A percentile compares a stretch with the other conserved stretches of the same genome.
phyloP scores from a whole-genome alignment of 2,888 invertebrate species.

The Cephus pygmeus region DNA sequence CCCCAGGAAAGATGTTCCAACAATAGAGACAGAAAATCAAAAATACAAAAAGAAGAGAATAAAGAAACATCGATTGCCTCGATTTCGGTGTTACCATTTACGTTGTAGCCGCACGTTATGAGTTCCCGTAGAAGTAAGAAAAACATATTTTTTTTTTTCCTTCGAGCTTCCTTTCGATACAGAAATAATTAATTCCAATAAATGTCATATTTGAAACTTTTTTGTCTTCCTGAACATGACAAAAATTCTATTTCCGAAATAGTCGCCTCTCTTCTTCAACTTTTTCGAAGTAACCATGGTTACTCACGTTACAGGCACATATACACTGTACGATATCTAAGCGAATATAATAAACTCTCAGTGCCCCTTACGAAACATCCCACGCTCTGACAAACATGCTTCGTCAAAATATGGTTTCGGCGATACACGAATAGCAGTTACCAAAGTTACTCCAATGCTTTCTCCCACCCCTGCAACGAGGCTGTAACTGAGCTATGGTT shows the following conservation, averaged over 20 bases:
- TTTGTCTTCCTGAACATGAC: not conserved
- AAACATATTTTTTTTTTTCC: too few relatives aligned
- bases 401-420: not conserved
- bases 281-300: not conserved
- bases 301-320: too few relatives aligned
- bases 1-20: not conserved
- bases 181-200: too few relatives aligned
- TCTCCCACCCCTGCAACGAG: not conserved
- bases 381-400: not conserved
- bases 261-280: not conserved
- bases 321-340: not conserved
- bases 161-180: too few relatives aligned
- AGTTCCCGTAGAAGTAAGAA: too few relatives aligned
- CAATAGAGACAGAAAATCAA: not conserved
- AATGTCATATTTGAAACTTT: not conserved
- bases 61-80: not conserved
- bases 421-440: not conserved
- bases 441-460: not conserved
- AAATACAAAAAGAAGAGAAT: not conserved
- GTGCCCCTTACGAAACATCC: not conserved
- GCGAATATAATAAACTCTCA: not conserved
- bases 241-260: not conserved
- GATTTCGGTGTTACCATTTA: not conserved
- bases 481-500: not conserved
- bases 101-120: not conserved